A percentile compares a stretch with the other conserved stretches of the same genome.
phyloP scores from a whole-genome alignment of 2,797 vertebrate species.

The Alauda arvensis region DNA sequence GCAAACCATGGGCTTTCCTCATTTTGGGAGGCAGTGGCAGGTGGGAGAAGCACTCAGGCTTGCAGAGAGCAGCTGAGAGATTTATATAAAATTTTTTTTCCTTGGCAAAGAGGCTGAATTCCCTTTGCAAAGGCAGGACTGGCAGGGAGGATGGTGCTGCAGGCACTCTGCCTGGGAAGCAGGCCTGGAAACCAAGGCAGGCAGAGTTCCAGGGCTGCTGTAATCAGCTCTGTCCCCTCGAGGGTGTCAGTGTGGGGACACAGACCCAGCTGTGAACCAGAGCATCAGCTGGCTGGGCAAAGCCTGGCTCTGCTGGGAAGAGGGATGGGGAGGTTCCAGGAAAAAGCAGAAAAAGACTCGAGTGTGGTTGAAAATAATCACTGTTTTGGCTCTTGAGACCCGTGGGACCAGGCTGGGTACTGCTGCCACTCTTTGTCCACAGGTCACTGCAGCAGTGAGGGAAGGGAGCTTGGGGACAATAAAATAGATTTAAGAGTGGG shows the following conservation, averaged over 20 bases:
- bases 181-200: neutral
- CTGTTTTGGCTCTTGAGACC: neutral
- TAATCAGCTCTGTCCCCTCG: neutral
- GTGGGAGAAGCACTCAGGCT: neutral
- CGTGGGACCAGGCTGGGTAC: accelerated
- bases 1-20: neutral
- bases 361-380: neutral
- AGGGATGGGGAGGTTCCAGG: neutral
- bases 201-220: neutral
- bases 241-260: neutral
- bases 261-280: neutral
- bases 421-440: neutral
- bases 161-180: neutral
- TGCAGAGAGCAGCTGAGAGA: neutral
- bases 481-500: neutral
- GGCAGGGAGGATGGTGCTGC: neutral
- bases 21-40: neutral
- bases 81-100: neutral
- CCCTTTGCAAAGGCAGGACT: neutral
- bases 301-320: neutral
- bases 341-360: neutral
- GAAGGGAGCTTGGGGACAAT: neutral
- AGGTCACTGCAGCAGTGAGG: neutral
- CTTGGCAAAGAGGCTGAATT: neutral
- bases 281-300: neutral